phyloP scores from a whole-genome alignment of 2,888 invertebrate species.

The Yponomeuta cagnagella region DNA sequence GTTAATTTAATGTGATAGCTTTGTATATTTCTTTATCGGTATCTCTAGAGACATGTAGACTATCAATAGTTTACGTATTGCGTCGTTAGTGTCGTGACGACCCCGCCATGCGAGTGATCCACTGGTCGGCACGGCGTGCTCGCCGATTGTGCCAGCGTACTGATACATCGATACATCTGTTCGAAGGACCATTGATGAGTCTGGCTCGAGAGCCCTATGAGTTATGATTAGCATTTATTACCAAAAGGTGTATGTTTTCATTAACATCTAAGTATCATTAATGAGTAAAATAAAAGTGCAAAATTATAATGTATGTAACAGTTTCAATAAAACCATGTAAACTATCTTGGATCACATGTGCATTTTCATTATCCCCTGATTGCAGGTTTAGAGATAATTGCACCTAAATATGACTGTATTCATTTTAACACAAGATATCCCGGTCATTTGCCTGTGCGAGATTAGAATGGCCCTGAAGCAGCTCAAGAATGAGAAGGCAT shows the following conservation, averaged over 20 bases:
- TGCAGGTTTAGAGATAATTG: background rate
- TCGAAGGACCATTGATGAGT: conserved; percentile 53
- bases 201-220: conserved; percentile 56
- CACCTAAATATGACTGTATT: background rate
- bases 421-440: too few relatives aligned
- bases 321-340: conserved; percentile 73
- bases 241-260: conserved; percentile 72
- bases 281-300: conserved; percentile 68
- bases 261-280: conserved; percentile 65
- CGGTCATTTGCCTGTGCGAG: too few relatives aligned
- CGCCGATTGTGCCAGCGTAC: background rate
- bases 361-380: conserved; percentile 29
- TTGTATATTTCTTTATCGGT: conserved; percentile 69
- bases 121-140: background rate
- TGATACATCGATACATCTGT: conserved; percentile 20
- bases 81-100: conserved; percentile 24
- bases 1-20: conserved; percentile 74
- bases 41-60: conserved; percentile 42
- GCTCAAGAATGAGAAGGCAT: too few relatives aligned
- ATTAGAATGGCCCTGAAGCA: too few relatives aligned
- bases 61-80: conserved; percentile 42
- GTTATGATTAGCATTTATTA: conserved; percentile 73
- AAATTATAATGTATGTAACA: conserved; percentile 70
- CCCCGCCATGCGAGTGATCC: background rate
- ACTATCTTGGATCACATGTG: conserved; percentile 62